Base-by-base conservation (phyloP, 2,888 invertebrate genomes). In the Strigamia transsilvanica region DNA sequence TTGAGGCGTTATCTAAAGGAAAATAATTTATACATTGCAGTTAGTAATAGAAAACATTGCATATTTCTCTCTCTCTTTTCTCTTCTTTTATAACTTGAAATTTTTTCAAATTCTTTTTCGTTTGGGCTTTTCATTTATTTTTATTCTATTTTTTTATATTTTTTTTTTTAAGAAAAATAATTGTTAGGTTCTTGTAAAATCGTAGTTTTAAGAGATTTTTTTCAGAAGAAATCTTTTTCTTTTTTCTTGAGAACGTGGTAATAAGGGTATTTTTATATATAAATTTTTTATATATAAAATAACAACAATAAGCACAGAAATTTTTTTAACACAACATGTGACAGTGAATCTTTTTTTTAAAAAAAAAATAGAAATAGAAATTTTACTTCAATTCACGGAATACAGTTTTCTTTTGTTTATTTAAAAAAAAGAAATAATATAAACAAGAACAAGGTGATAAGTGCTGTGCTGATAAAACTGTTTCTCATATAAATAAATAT, bases 21-120 rank as follows among this genome's bases (percentile, higher is more conserved):
- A 61, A 51, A n/a, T 51, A n/a, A 51, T 13, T 13, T 13, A n/a
- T 51, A 51, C 51, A 51, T 51, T 51, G 51, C 42, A 61, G 61
- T 61, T 61, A 61, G 61, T 61, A 61, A 61, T 61, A 61, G 18
- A 61, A 21, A 21, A 61, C 61, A 61, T 61, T 61, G 61, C 61
- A 61, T 61, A 61, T 61, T 61, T 61, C 61, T 61, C 61, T 61
- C 61, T 61, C 61, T 61, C 61, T 61, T 61, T 61, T 61, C 61
- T 18, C 61, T 61, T 21, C 61, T 61, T 61, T 61, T 61, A 61
- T 61, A 61, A 61, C 61, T 21, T 18, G 21, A 21, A 61, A 61
- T 61, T 61, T 61, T 61, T 61, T 61, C 4, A 13, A 42, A 42
- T 42, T 42, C 42, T 42, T 42, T 42, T 42, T 15, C n/a, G 42